phyloP scores from a whole-genome alignment of 2,797 vertebrate species.

The Choloepus didactylus region DNA sequence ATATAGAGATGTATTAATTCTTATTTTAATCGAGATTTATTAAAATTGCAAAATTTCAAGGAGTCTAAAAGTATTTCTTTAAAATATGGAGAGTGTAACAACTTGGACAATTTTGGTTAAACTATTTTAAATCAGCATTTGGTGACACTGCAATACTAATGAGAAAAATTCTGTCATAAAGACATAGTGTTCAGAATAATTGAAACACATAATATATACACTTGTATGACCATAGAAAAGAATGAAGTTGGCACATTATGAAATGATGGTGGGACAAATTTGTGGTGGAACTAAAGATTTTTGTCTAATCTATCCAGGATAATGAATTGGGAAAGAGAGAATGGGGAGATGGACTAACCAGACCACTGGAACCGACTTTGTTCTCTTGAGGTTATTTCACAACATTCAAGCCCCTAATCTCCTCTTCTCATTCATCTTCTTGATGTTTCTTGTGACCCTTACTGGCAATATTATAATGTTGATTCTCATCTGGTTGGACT shows the following conservation, averaged over 20 bases:
- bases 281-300: background rate
- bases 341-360: background rate
- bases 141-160: too few species aligned
- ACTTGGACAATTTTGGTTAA: too few species aligned
- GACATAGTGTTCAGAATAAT: background rate
- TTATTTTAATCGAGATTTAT: background rate
- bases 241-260: background rate
- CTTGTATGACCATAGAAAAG: background rate
- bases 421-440: background rate
- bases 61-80: background rate
- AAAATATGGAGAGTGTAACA: too few species aligned
- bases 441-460: background rate
- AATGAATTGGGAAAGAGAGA: background rate
- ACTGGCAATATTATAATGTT: background rate
- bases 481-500: background rate
- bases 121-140: too few species aligned
- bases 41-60: background rate
- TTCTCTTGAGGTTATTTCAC: background rate
- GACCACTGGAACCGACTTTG: background rate
- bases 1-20: too few species aligned
- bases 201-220: background rate
- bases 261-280: background rate
- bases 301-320: background rate
- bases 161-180: background rate
- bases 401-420: background rate